Evolutionary conservation across 2,888 invertebrate species (phyloP).

Genomic region (Scaptodrosophila latifasciaeformis): DNA sequence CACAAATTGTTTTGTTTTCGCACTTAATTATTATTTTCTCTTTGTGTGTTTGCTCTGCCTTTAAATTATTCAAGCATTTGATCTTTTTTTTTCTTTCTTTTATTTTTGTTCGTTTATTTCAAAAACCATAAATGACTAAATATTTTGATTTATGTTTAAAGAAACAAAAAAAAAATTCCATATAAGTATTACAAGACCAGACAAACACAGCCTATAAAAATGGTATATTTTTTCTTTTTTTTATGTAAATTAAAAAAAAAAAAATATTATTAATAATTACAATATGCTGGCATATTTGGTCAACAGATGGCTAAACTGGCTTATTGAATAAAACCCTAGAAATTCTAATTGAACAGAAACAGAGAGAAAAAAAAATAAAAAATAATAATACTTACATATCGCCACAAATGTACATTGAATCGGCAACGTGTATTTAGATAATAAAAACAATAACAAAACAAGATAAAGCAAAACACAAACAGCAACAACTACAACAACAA

Average conservation of each 20-base stretch:
- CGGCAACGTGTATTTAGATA: constrained; percentile 55
- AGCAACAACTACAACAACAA: constrained; percentile 7
- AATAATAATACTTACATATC: too few relatives aligned
- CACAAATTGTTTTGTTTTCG: constrained; percentile 50
- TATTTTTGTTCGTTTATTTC: constrained; percentile 2
- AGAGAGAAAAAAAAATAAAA: too few relatives aligned
- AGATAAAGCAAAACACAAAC: constrained; percentile 35
- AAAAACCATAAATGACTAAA: not conserved
- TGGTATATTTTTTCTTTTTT: too few relatives aligned
- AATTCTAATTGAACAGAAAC: too few relatives aligned
- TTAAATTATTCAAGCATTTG: constrained; percentile 17
- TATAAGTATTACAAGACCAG: not conserved
- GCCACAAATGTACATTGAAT: too few relatives aligned
- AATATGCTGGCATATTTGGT: too few relatives aligned
- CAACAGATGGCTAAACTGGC: too few relatives aligned
- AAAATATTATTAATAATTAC: too few relatives aligned
- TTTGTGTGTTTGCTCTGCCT: constrained; percentile 27
- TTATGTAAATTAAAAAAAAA: too few relatives aligned
- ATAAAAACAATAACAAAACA: constrained; percentile 43
- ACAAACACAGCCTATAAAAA: not conserved
- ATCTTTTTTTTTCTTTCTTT: constrained; percentile 3
- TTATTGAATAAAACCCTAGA: too few relatives aligned
- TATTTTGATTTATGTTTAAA: not conserved
- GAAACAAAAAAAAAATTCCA: not conserved
- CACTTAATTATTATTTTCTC: constrained; percentile 45